These are phyloP conservation scores for Drosophila nr. perissopoda DNA, from an alignment of 2,888 invertebrate genomes.

Conservation along the genomic window DNA sequence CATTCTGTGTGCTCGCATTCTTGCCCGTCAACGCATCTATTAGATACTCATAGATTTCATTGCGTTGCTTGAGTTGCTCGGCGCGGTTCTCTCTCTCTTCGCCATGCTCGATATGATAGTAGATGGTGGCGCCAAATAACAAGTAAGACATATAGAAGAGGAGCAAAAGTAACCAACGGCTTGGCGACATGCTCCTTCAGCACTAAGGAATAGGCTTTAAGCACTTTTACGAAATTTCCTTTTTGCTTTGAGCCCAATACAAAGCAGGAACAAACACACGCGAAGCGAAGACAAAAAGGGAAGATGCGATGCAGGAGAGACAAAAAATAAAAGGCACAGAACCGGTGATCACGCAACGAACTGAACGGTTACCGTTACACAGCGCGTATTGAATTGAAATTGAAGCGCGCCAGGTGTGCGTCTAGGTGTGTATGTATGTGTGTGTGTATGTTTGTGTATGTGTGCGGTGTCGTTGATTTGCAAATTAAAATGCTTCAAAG, in stretches of 20 bases:
- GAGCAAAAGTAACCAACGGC: conserved; percentile 91
- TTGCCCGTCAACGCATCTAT: conserved; percentile 78
- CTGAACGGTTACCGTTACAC: conserved; percentile 71
- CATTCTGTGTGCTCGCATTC: conserved; percentile 77
- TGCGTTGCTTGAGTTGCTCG: conserved; percentile 87
- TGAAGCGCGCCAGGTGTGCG: conserved; percentile 63
- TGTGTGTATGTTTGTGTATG: background rate
- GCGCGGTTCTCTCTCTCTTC: conserved; percentile 88
- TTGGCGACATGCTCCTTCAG: conserved; percentile 89
- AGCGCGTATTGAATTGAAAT: conserved; percentile 72
- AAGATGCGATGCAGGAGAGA: conserved; percentile 5
- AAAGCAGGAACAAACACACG: conserved; percentile 5
- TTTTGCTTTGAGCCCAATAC: conserved; percentile 2
- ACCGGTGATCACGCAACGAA: conserved; percentile 49
- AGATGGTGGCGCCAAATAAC: conserved; percentile 93
- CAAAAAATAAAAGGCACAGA: conserved; percentile 28
- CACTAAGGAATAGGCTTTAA: conserved; percentile 26
- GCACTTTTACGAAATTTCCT: no score
- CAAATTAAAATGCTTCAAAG: conserved; percentile 69
- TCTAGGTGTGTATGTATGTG: conserved; percentile 6
- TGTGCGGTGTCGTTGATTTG: conserved; percentile 47
- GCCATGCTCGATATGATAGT: conserved; percentile 92
- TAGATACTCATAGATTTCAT: conserved; percentile 87
- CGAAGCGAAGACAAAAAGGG: conserved; percentile 10
- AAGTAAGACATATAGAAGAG: conserved; percentile 91